These are phyloP conservation scores for Riparia riparia DNA, from an alignment of 2,113 vertebrate genomes.

Conservation along the genomic window DNA sequence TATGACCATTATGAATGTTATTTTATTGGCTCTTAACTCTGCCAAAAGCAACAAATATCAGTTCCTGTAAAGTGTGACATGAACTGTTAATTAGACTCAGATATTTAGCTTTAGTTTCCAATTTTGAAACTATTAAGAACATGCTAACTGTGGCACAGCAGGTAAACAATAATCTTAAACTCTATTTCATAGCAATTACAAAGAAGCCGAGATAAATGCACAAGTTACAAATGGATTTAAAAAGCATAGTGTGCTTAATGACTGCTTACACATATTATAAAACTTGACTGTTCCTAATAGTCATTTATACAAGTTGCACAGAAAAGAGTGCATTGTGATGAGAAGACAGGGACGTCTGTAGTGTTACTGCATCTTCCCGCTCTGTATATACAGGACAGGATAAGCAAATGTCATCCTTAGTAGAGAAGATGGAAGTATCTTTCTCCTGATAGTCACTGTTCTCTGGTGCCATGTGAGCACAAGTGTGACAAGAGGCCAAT, in stretches of 20 bases:
- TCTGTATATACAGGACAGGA: not conserved
- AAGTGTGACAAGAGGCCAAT: not conserved
- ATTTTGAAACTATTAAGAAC: not conserved
- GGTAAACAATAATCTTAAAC: conserved; percentile 35
- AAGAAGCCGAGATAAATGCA: not conserved
- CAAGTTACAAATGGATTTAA: not conserved
- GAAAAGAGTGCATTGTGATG: not conserved
- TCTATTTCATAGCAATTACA: conserved; percentile 1
- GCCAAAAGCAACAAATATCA: not conserved
- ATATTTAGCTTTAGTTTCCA: not conserved
- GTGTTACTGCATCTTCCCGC: not conserved
- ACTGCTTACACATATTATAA: not conserved
- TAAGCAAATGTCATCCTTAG: not conserved
- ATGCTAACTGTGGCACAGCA: conserved; percentile 14
- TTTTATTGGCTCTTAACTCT: not conserved
- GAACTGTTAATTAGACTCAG: not conserved
- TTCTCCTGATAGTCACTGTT: fast-evolving
- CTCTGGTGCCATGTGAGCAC: fast-evolving
- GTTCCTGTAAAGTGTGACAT: not conserved
- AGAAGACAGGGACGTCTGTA: not conserved
- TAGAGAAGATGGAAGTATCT: not conserved
- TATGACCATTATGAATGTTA: not conserved
- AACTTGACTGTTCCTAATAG: not conserved
- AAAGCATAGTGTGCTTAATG: not conserved
- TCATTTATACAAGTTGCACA: not conserved